Evolutionary conservation across 2,797 vertebrate genomes (phyloP).

Genomic region (Premnoplex brunnescens): DNA sequence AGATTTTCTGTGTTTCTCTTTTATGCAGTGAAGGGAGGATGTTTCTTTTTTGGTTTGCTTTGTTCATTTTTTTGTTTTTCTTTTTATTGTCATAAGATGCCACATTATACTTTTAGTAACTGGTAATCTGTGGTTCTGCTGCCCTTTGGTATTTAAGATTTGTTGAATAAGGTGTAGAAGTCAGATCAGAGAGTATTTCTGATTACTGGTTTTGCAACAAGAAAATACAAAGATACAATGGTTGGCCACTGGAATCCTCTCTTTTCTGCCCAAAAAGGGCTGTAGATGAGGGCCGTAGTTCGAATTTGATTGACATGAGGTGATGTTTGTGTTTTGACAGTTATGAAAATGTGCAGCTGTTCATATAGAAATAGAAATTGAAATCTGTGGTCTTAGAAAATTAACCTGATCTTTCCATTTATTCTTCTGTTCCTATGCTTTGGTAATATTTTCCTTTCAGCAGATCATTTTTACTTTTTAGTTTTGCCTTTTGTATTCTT

Average conservation of each 20-base stretch:
- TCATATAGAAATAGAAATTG: not conserved
- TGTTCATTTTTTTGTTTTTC: too few species aligned
- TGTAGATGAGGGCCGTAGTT: not conserved
- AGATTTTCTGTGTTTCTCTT: not conserved
- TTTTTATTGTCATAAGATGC: not conserved
- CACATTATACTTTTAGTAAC: not conserved
- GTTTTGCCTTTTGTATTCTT: not conserved
- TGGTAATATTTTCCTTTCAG: not conserved
- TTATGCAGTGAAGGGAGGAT: not conserved
- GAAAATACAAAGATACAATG: not conserved
- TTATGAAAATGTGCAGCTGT: constrained; percentile 52
- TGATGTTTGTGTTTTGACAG: constrained; percentile 40
- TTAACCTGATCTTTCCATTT: not conserved
- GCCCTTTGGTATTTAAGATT: not conserved
- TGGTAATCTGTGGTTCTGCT: not conserved
- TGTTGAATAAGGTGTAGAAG: not conserved
- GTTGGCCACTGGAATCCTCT: not conserved
- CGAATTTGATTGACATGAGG: not conserved
- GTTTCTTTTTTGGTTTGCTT: not conserved
- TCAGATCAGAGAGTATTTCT: not conserved
- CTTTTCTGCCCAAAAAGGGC: not conserved
- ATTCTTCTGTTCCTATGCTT: not conserved
- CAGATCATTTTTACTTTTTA: not conserved
- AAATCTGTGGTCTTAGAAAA: constrained; percentile 20
- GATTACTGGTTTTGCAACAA: not conserved